Conservation (phyloP, 2,113 vertebrate genomes). For the Caloenas nicobarica region DNA sequence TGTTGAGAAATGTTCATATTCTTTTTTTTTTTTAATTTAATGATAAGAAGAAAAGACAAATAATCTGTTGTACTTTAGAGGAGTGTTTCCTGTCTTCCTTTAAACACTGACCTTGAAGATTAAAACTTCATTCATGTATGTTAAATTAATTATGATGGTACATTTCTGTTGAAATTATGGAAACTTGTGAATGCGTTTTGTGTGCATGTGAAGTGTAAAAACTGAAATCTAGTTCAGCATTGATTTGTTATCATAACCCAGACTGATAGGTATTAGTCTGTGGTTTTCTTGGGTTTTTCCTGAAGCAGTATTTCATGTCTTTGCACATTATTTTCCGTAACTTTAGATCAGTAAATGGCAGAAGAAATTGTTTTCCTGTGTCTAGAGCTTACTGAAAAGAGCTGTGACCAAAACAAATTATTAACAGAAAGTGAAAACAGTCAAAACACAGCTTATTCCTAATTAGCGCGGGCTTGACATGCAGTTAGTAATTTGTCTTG, state of each 20-base stretch:
- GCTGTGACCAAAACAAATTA: not conserved
- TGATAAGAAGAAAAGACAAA: not conserved
- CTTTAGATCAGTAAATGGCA: not conserved
- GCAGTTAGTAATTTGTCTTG: not conserved
- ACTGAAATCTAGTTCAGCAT: not conserved
- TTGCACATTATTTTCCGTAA: not conserved
- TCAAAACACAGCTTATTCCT: not conserved
- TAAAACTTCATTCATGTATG: not conserved
- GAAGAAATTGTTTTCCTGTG: not conserved
- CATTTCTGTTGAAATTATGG: not conserved
- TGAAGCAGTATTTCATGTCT: not conserved
- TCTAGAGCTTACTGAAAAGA: not conserved
- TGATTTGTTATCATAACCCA: not conserved
- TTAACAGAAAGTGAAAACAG: not conserved
- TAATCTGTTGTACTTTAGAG: not conserved
- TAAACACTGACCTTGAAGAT: slow-evolving; percentile 37
- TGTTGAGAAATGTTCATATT: not conserved
- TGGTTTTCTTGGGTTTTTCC: not conserved
- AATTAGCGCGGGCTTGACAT: not conserved
- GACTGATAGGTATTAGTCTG: not conserved
- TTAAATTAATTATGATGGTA: not conserved
- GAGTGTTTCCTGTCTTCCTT: slow-evolving; percentile 30
- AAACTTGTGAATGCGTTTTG: not conserved
- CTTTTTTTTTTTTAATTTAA: not conserved
- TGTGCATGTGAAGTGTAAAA: not conserved